Conservation (phyloP, 2,113 vertebrate species). For the Butorides virescens region DNA sequence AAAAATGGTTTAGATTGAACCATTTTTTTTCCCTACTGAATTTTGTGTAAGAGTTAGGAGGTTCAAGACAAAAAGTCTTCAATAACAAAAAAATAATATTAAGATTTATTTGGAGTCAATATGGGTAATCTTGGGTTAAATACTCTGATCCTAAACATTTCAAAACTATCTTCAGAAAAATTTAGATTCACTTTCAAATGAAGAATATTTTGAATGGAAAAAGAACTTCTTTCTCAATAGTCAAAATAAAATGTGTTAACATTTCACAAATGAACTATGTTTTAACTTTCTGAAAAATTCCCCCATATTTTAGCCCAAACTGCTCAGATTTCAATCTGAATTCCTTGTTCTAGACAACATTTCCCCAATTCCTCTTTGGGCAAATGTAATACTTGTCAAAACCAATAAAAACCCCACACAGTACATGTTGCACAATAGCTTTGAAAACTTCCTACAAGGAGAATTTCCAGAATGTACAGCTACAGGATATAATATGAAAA, state of each 20-base stretch:
- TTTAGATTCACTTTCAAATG: neutral
- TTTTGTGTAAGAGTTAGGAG: neutral
- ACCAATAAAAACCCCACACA: rapidly evolving
- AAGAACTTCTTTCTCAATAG: neutral
- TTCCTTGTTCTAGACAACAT: neutral
- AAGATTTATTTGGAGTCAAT: neutral
- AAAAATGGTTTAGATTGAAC: neutral
- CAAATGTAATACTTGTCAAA: neutral
- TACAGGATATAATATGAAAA: neutral
- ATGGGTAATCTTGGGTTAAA: neutral
- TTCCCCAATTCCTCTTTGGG: neutral
- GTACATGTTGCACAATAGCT: neutral
- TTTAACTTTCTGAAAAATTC: neutral
- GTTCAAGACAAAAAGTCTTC: neutral
- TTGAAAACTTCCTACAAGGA: neutral
- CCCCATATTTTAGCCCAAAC: neutral
- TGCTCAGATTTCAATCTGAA: neutral
- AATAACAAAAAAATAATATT: neutral
- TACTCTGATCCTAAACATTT: neutral
- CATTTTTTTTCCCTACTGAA: neutral
- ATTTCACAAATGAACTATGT: neutral
- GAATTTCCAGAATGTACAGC: neutral
- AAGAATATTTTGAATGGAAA: neutral
- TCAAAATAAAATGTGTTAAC: neutral
- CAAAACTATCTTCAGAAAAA: neutral